Evolutionary conservation across 2,113 vertebrate species (phyloP), one percentile per base, ranked within the genome.

Genomic region (Gallinago jamesoni): DNA sequence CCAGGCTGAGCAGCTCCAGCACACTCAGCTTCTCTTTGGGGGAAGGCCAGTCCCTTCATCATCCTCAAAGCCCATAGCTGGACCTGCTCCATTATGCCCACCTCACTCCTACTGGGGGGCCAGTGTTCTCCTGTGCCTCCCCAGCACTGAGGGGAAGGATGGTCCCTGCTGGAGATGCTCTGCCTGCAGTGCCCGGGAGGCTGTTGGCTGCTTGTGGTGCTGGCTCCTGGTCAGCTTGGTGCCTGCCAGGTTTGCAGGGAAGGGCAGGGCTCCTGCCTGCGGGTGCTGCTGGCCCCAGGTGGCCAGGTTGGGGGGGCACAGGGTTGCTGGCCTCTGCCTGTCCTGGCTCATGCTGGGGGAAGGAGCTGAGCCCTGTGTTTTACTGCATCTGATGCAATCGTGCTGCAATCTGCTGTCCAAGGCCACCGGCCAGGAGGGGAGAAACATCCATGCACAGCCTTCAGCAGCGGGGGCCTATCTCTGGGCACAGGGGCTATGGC

Each of bases 191-290:
- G 11, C 22, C n/a, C 7, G 3, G 59, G 23, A 43, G 37, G 5
- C 31, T 2, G 5, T 33, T 23, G 57, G 57, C 70, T 43, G 1
- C 37, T 72, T 1, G 0, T 1, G 0, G 27, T 0, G 1, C 16
- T 60, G 72, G 30, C 56, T 28, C 1, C 0, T 8, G 14, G 47
- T 25, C 30, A 53, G 62, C 33, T n/a, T 10, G 7, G n/a, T 84
- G 63, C 67, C 53, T 35, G 19, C 31, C 17, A 7, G 57, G 22
- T 45, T 33, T 25, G 37, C 5, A 6, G 35, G 47, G 18, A 31
- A 19, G 22, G 47, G 52, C 59, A 35, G 43, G 30, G 10, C 41
- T 92, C 6, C 52, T 62, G 35, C 23, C 37, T 8, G 22, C 0
- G 0, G 27, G 33, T 0, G 0, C 39, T 72, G 64, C 31, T 1